These are phyloP conservation scores for Dicrostonyx torquatus DNA, from an alignment of 2,797 vertebrate genomes.

Conservation along the genomic window DNA sequence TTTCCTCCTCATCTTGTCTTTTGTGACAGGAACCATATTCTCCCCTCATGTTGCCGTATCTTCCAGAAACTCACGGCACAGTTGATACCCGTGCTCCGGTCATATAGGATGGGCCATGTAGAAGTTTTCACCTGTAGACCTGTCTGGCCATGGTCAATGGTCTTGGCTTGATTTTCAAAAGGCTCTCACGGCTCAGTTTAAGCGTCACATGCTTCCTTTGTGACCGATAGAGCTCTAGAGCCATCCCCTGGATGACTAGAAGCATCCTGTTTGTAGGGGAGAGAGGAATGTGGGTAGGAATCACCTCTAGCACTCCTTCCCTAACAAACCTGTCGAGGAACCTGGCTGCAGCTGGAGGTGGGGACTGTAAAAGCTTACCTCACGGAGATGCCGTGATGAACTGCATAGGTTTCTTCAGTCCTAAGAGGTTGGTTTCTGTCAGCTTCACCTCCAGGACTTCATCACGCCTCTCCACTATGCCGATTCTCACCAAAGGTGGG, in stretches of 20 bases:
- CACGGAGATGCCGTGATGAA: not conserved
- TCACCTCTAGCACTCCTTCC: not conserved
- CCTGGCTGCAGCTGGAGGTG: not conserved
- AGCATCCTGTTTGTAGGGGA: not conserved
- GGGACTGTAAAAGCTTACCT: not conserved
- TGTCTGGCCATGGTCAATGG: conserved; percentile 92
- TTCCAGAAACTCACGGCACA: conserved; percentile 93
- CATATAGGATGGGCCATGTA: conserved; percentile 90
- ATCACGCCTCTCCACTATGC: not conserved
- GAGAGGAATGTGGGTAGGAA: not conserved
- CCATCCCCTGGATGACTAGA: not conserved
- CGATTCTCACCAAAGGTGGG: not conserved
- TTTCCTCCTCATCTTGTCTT: conserved; percentile 85
- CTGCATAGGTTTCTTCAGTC: not conserved
- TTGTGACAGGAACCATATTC: conserved; percentile 95
- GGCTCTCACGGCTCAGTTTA: conserved; percentile 93
- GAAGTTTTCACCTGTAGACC: conserved; percentile 93
- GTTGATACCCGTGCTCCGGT: conserved; percentile 94
- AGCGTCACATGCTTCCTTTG: conserved; percentile 93
- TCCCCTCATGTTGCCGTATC: conserved; percentile 94
- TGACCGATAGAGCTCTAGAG: not conserved
- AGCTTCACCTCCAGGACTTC: not conserved
- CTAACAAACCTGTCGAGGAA: not conserved
- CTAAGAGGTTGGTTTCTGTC: not conserved
- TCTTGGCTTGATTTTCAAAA: conserved; percentile 95